phyloP scores from a whole-genome alignment of 2,797 vertebrate genomes.

The Amniataba percoides region DNA sequence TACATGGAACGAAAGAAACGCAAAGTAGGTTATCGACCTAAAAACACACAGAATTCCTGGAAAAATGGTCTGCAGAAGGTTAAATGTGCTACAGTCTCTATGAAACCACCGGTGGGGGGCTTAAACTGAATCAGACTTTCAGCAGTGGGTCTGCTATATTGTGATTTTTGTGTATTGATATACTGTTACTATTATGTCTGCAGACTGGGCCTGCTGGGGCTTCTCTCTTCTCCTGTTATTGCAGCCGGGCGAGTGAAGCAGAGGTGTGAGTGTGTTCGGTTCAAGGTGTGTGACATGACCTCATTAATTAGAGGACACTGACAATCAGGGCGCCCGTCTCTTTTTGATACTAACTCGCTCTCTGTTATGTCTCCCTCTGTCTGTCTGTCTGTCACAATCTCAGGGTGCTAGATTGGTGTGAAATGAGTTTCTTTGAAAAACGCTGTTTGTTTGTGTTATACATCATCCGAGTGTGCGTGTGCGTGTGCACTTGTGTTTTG shows the following conservation, averaged over 20 bases:
- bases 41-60: neutral
- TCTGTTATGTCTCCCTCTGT: neutral
- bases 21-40: neutral
- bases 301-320: constrained; percentile 26
- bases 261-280: neutral
- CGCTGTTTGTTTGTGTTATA: constrained; percentile 9
- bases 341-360: constrained; percentile 8
- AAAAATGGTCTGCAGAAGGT: neutral
- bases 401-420: constrained; percentile 76
- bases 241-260: neutral
- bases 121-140: constrained; percentile 10
- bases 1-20: neutral
- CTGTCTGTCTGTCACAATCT: constrained; percentile 61
- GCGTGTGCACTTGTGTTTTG: constrained; percentile 19
- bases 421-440: constrained; percentile 55
- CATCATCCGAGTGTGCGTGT: constrained; percentile 11
- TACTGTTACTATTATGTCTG: constrained; percentile 52
- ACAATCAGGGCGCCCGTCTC: constrained; percentile 30
- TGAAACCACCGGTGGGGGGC: neutral
- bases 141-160: neutral
- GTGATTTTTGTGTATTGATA: constrained; percentile 45
- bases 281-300: constrained; percentile 13
- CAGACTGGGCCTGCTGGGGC: constrained; percentile 29
- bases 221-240: constrained; percentile 31
- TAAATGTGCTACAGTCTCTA: neutral